Evolutionary conservation across 2,113 vertebrate species (phyloP).

Genomic region (Rattus rattus): DNA sequence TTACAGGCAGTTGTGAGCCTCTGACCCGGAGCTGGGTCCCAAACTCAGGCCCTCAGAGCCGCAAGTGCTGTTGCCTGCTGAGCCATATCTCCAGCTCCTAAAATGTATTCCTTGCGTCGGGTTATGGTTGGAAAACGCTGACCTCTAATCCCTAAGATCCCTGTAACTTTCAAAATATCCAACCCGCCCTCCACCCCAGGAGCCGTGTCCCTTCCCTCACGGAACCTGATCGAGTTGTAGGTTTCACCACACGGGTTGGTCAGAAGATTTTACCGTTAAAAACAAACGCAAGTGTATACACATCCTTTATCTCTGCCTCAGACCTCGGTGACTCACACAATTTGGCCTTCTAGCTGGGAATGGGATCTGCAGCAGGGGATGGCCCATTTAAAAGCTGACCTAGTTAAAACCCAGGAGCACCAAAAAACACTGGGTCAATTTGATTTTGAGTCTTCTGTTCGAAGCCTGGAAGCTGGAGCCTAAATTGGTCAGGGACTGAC

Average conservation of each 20-base stretch:
- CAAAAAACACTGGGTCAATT: constrained; percentile 62
- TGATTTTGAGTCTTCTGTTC: constrained; percentile 60
- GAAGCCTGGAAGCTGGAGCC: constrained; percentile 48
- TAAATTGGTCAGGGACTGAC: constrained; percentile 63
- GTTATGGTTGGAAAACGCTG: constrained; percentile 32
- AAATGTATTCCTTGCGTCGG: background rate
- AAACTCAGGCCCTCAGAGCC: background rate
- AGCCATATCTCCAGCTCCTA: background rate
- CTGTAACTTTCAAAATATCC: background rate
- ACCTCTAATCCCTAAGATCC: background rate
- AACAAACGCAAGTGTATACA: background rate
- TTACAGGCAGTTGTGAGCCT: background rate
- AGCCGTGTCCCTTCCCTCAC: background rate
- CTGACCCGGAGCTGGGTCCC: background rate
- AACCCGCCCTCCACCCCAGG: background rate
- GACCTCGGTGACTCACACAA: constrained; percentile 6
- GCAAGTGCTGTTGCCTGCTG: background rate
- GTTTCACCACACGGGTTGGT: background rate
- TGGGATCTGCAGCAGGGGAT: constrained; percentile 61
- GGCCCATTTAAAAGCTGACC: constrained; percentile 82
- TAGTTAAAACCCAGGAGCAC: constrained; percentile 78
- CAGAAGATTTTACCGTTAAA: constrained; percentile 17
- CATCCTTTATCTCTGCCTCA: background rate
- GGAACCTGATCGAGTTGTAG: background rate
- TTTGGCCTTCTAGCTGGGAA: constrained; percentile 71